Evolutionary conservation across 2,888 invertebrate species (phyloP).

Genomic region (Spodoptera picta): DNA sequence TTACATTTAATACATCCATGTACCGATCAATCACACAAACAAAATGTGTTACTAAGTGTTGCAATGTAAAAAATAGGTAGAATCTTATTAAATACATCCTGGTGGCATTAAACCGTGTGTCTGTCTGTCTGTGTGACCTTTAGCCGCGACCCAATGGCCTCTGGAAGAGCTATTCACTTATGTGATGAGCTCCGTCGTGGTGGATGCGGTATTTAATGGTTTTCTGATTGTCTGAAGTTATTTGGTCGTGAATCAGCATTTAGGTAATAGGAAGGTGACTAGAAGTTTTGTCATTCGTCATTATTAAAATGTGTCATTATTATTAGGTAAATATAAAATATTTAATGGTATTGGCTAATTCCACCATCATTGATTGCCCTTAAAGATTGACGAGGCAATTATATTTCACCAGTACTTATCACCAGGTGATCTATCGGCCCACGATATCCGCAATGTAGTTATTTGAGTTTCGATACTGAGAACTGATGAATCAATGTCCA

Average conservation of each 20-base stretch:
- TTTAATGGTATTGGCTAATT: too few species aligned
- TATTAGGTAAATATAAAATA: too few species aligned
- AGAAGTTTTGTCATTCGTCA: too few species aligned
- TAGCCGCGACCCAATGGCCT: constrained; percentile 75
- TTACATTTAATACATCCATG: background rate
- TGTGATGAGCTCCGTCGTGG: constrained; percentile 25
- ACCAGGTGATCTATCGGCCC: too few species aligned
- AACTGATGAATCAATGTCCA: too few species aligned
- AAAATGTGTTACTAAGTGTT: too few species aligned
- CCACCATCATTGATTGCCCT: too few species aligned
- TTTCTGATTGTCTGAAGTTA: constrained; percentile 4
- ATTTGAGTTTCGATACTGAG: too few species aligned
- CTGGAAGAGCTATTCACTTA: constrained; percentile 73
- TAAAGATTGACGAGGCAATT: too few species aligned
- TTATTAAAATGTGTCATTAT: too few species aligned
- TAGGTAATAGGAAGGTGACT: background rate
- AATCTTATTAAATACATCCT: constrained; percentile 58
- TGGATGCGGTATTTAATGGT: constrained; percentile 58
- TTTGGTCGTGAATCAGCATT: constrained; percentile 11
- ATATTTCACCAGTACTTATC: too few species aligned
- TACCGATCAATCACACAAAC: constrained; percentile 16
- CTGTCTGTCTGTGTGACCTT: constrained; percentile 72
- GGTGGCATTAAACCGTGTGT: constrained; percentile 54
- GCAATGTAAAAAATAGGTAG: constrained; percentile 3
- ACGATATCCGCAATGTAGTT: too few species aligned